Base-by-base conservation (phyloP, 2,113 vertebrate genomes). In the Megaceryle torquata region DNA sequence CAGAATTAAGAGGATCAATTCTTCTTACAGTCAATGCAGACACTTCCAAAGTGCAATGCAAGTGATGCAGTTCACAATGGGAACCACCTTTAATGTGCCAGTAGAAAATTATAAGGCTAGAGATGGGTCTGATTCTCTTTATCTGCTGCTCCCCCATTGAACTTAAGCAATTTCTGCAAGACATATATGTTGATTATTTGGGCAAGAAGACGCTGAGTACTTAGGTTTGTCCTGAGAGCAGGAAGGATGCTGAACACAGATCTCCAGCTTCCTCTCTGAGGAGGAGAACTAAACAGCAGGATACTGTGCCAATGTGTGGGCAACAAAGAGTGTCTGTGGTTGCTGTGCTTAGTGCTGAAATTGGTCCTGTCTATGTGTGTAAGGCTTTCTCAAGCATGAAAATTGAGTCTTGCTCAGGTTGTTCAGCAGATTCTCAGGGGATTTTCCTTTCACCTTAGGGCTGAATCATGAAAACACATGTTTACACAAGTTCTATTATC, bases 1-100 rank as follows among this genome's bases (percentile, higher is more conserved):
- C 0, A 0, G 26, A 83, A 76, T 61, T 60, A 51, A 77, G 8
- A 2, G 63, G 10, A 43, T 71, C 1, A 11, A 5, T 53, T 77
- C 50, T 88, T 43, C 29, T 56, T 57, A 57, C 41, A 86, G 68
- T 50, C 41, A 48, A 26, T n/a, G 3, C 1, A 88, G 43, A 68
- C 8, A 51, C 18, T 86, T 83, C 51, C 54, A 83, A 53, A 86
- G 31, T 68, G 28, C 41, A 82, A 19, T 1, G 1, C 26, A 69
- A 43, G 35, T 43, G 61, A 56, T 59, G 51, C 15, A 76, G 1
- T 33, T 69, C 44, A 25, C 68, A 41, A 22, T 10, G 50, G 46
- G 41, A 86, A 5, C 14, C 15, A 44, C 20, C 24, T 75, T 56
- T 48, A 29, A 60, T 35, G 13, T 86, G 35, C 33, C 71, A 68